A percentile compares a stretch with the other conserved stretches of the same genome.
Evolutionary conservation across 2,797 vertebrate genomes (phyloP).

Genomic region (Clarias platycephalus): DNA sequence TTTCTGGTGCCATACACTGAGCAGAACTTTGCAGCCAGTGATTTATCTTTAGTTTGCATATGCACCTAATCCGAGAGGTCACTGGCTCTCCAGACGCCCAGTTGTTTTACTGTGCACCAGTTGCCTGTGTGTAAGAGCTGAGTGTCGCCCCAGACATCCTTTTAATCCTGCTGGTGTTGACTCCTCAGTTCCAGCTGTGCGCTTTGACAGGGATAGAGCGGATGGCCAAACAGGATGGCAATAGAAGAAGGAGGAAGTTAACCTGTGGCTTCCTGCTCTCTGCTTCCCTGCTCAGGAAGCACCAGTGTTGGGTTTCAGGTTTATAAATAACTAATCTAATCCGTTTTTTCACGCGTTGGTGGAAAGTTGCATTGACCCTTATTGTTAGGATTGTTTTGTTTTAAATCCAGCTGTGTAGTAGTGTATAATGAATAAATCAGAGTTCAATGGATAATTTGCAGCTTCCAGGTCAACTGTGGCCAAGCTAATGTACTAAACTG

Average conservation of each 20-base stretch:
- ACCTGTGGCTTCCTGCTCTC: conserved; percentile 50
- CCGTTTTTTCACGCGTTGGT: background rate
- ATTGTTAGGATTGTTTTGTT: background rate
- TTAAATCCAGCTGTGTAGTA: conserved; percentile 18
- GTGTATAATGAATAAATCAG: background rate
- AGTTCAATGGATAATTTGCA: background rate
- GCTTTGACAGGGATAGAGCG: conserved; percentile 40
- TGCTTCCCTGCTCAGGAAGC: conserved; percentile 32
- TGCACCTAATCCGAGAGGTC: conserved; percentile 36
- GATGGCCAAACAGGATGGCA: conserved; percentile 52
- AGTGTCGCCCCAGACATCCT: conserved; percentile 22
- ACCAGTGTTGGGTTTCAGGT: conserved; percentile 42
- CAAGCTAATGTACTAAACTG: background rate
- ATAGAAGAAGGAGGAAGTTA: conserved; percentile 43
- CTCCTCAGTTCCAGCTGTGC: conserved; percentile 52
- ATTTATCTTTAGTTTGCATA: background rate
- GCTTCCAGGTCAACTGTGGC: background rate
- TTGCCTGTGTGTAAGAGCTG: conserved; percentile 21
- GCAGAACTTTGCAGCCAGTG: background rate
- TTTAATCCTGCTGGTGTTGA: conserved; percentile 51
- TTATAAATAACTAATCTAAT: conserved; percentile 50
- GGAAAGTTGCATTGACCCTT: background rate
- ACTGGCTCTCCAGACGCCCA: conserved; percentile 9
- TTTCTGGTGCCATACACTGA: background rate
- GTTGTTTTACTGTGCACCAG: conserved; percentile 28